A percentile compares a stretch with the other conserved stretches of the same genome.
Evolutionary conservation across 1,140 invertebrate genomes (phyloP).

Genomic region (Gonatopus flavifemur): DNA sequence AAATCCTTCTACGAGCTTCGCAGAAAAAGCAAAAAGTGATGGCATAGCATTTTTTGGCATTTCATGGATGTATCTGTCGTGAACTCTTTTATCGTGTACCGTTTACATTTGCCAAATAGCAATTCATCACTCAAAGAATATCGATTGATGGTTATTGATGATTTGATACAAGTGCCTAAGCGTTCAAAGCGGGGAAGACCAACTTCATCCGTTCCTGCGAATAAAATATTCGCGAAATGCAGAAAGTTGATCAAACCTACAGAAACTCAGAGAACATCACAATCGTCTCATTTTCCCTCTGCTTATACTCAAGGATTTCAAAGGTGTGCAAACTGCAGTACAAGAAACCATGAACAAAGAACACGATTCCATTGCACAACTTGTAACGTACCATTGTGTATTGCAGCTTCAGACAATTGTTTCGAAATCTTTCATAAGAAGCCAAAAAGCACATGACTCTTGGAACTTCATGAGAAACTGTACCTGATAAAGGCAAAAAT

Average conservation of each 20-base stretch:
- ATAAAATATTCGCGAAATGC: too few relatives aligned
- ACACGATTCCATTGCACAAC: too few relatives aligned
- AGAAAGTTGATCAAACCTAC: too few relatives aligned
- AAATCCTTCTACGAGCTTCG: not conserved
- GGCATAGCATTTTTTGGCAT: not conserved
- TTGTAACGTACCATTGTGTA: too few relatives aligned
- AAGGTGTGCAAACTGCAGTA: conserved; percentile 25
- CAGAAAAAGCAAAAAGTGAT: not conserved
- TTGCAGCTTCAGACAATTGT: too few relatives aligned
- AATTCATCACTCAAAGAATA: not conserved
- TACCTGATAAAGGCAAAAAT: too few relatives aligned
- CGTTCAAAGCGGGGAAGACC: conserved; percentile 4
- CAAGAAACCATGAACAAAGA: conserved; percentile 16
- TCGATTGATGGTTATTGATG: not conserved
- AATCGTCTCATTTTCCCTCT: conserved; percentile 18
- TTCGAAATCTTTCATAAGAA: conserved; percentile 3
- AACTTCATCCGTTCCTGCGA: conserved; percentile 1
- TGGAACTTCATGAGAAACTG: too few relatives aligned
- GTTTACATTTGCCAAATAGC: too few relatives aligned
- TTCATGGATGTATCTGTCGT: not conserved
- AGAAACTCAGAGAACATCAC: conserved; percentile 9
- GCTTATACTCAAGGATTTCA: conserved; percentile 12
- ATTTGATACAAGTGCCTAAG: conserved; percentile 9
- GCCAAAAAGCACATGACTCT: too few relatives aligned
- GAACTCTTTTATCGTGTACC: conserved; percentile 9